Evolutionary conservation across 1,140 invertebrate genomes (phyloP), one percentile per base, ranked within the genome.

Genomic region (Macrocentrus cingulum): DNA sequence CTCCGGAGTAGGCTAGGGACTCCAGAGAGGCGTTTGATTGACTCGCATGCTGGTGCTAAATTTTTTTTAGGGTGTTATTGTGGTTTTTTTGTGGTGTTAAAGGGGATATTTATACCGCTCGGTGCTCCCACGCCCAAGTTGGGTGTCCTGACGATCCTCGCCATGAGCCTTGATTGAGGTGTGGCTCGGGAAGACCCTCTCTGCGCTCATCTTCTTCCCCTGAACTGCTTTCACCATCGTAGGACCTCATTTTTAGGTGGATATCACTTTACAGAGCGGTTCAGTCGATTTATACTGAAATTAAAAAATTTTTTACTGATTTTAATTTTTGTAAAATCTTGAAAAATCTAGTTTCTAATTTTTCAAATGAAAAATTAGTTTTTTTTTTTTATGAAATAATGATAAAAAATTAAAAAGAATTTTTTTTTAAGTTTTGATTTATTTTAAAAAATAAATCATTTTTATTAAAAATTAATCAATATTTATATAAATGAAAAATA

Each of bases 171-270:
- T 68, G 74, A 19, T 78, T 76, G 19, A 72, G 44, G 61, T 77
- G 75, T 20, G 66, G 64, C 51, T 79, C 77, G 7, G 75, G 67
- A 46, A 75, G 62, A 15, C 45, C 59, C 16, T 79, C 76, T 19
- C 75, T 67, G 7, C 70, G 63, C 29, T 79, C 75, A 45, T 79
- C 77, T 32, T 80, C 77, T 36, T 79, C 75, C 18, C 75, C 76
- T 20, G 76, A 79, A 58, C 77, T 80, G 51, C 77, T 80, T 62
- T 80, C 77, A 5, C 76, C 77, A 59, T 80, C 77, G 53, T 80
- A 80, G 0, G 77, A 80, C 25, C 76, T 72, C 77, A 80, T 80
- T 46, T 62, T 62, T 57, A 32, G n/a, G 11, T 7, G 15, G 15
- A 8, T 13, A 39, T 13, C 8, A 39, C 7, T 39, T 29, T 29